A percentile compares a stretch with the other conserved stretches of the same genome.
phyloP scores from a whole-genome alignment of 2,113 vertebrate genomes.

The Ivindomyrus marchei region DNA sequence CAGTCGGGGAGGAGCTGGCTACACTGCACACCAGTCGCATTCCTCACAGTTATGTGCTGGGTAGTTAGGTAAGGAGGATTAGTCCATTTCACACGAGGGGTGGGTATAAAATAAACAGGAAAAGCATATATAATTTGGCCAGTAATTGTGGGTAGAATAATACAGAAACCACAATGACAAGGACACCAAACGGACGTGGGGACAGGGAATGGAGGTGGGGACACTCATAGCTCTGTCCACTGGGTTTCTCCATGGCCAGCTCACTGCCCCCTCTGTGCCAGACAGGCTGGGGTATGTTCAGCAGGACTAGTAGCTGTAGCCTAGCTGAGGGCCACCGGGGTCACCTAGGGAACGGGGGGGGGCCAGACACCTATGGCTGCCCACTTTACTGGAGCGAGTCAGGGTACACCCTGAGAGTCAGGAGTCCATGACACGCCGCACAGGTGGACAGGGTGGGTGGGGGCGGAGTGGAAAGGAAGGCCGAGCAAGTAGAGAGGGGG shows the following conservation, averaged over 20 bases:
- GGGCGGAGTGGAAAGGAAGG: neutral
- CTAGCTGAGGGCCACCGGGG: neutral
- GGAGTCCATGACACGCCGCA: neutral
- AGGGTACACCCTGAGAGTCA: neutral
- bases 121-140: neutral
- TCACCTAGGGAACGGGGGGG: neutral
- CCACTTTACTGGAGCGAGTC: neutral
- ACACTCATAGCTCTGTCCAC: neutral
- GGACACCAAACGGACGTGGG: neutral
- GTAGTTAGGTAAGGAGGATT: neutral
- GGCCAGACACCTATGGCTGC: neutral
- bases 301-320: neutral
- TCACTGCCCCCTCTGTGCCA: neutral
- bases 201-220: neutral
- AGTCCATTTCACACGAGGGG: neutral
- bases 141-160: neutral
- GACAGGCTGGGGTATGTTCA: neutral
- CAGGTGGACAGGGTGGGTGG: neutral
- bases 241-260: neutral
- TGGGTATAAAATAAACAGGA: neutral
- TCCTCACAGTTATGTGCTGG: neutral
- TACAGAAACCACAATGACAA: neutral
- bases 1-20: neutral
- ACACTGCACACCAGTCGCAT: neutral
- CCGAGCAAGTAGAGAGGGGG: neutral